Base-by-base conservation (phyloP, 2,888 invertebrate genomes). In the Buathra laborator region DNA sequence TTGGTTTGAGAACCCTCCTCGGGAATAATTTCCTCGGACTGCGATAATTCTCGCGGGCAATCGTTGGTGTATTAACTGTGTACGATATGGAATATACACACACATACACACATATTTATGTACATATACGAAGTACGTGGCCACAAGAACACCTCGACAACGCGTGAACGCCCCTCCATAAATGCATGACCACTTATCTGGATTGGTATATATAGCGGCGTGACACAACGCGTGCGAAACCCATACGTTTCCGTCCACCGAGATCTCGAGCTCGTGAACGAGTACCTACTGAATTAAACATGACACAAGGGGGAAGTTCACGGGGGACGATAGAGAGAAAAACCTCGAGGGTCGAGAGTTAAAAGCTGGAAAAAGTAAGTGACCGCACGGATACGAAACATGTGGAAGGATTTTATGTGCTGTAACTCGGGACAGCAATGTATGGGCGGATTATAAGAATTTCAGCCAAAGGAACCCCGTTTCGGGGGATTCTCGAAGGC, bases 121-220 rank as follows among this genome's bases (percentile, higher is more conserved):
- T 14, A 48, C 46, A 48, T 64, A 48, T 48, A 37, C 24, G 46
- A 44, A 16, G 16, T 78, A 32, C 46, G 66, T 32, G 43, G 43
- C n/a, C 6, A 19, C 12, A 6, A 56, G 43, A 66, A 64, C n/a
- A 53, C 66, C 37, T 76, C 66, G 66, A 56, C 29, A 72, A 48
- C 37, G 56, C 48, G 77, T 53, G 67, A 76, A 78, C 16, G 19
- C 68, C 86, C 83, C 89, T 94, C 90, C 93, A 93, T 94, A 93
- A 93, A 94, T 94, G 93, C 91, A 94, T 94, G 93, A 92, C 93
- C 94, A 94, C 94, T 94, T 94, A 93, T 93, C 92, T 90, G 92
- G 92, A 94, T 94, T 94, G 93, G 90, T 86, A 84, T 78, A 83
- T 67, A 66, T 62, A 51, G 70, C 86, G 88, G 90, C 90, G 89